phyloP scores from a whole-genome alignment of 2,888 invertebrate species.

The Prenolepis imparis region DNA sequence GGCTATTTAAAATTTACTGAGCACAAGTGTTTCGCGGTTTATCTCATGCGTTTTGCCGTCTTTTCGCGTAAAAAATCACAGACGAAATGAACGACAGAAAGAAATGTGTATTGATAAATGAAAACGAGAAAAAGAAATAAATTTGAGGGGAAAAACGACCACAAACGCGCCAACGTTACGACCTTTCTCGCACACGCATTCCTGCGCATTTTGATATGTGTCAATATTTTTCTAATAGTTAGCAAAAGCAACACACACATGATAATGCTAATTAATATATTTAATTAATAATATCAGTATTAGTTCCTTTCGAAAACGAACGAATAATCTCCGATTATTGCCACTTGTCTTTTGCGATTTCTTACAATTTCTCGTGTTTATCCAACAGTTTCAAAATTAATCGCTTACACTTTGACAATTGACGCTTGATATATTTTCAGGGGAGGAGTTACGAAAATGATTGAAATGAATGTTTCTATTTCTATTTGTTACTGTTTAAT shows the following conservation, averaged over 20 bases:
- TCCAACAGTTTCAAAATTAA: constrained; percentile 23
- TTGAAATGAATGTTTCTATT: not conserved
- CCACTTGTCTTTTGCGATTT: constrained; percentile 15
- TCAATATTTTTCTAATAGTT: constrained; percentile 18
- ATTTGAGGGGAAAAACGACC: constrained; percentile 46
- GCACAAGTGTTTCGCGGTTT: constrained; percentile 11
- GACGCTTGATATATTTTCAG: not conserved
- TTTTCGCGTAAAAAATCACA: not conserved
- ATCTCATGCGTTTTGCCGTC: constrained; percentile 9
- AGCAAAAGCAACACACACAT: constrained; percentile 5
- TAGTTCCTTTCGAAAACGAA: not conserved
- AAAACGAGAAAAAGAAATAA: constrained; percentile 30
- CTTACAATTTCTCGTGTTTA: not conserved
- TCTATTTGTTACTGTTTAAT: not conserved
- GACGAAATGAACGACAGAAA: not conserved
- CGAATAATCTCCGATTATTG: constrained; percentile 1
- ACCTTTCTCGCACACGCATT: constrained; percentile 73
- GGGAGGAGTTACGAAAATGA: not conserved
- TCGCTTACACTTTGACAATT: constrained; percentile 1
- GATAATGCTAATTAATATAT: constrained; percentile 4
- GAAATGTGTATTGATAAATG: not conserved
- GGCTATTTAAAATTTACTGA: constrained; percentile 2
- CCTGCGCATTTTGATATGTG: constrained; percentile 70
- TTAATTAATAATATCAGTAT: constrained; percentile 6
- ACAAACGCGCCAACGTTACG: constrained; percentile 60